These are phyloP conservation scores for Spilogale gracilis DNA, from an alignment of 2,113 vertebrate species.

Conservation along the genomic window DNA sequence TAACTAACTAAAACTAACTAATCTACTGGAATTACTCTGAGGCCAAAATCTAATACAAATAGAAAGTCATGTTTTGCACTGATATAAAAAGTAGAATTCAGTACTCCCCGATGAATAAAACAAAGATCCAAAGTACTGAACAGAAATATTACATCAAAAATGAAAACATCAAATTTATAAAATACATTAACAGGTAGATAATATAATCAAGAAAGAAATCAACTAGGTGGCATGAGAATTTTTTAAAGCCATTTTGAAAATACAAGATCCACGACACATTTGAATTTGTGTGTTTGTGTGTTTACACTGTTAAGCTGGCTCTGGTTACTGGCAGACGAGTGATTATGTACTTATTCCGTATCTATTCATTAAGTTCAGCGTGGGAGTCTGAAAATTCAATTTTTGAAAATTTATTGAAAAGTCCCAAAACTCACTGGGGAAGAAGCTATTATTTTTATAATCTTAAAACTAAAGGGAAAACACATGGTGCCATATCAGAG, in stretches of 20 bases:
- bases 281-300: not conserved
- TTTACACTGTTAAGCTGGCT: not conserved
- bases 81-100: not conserved
- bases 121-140: not conserved
- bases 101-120: not conserved
- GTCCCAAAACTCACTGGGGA: not conserved
- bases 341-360: not conserved
- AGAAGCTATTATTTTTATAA: not conserved
- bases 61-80: not conserved
- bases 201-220: not conserved
- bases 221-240: not conserved
- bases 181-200: not conserved
- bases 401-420: not conserved
- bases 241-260: constrained; percentile 53
- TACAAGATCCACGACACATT: constrained; percentile 4
- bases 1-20: no score
- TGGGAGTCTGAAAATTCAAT: not conserved
- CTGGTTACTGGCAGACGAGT: not conserved
- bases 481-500: not conserved
- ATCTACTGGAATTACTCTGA: not conserved
- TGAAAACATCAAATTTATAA: not conserved
- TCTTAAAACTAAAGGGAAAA: not conserved
- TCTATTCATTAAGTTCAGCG: not conserved
- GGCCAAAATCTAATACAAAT: constrained; percentile 6
- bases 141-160: constrained; percentile 41